Conservation (phyloP, 2,888 invertebrate species). For the Ichneumoninae sp. region DNA sequence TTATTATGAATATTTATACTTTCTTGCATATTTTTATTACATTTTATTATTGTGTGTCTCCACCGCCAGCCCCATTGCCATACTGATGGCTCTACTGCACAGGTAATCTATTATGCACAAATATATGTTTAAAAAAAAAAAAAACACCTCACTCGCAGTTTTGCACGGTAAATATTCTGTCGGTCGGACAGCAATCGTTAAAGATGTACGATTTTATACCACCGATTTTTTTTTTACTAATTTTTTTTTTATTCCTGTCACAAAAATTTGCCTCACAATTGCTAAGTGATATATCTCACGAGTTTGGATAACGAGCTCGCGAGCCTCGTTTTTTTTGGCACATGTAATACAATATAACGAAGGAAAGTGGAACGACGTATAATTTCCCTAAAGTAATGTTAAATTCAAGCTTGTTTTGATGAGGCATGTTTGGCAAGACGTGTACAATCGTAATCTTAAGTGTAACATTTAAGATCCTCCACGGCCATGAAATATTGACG, state of each 20-base stretch:
- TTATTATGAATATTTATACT: constrained; percentile 78
- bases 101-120: constrained; percentile 90
- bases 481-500: constrained; percentile 66
- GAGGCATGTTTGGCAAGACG: constrained; percentile 45
- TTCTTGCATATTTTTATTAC: constrained; percentile 84
- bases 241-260: constrained; percentile 21
- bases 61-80: constrained; percentile 96
- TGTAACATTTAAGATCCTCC: constrained; percentile 44
- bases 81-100: constrained; percentile 97
- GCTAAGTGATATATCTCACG: constrained; percentile 28
- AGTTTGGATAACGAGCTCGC: background rate
- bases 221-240: constrained; percentile 46
- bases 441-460: constrained; percentile 53
- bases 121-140: constrained; percentile 78
- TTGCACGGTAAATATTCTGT: constrained; percentile 77
- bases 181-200: constrained; percentile 66
- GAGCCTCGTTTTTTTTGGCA: constrained; percentile 29
- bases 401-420: constrained; percentile 32
- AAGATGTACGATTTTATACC: constrained; percentile 45
- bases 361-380: background rate
- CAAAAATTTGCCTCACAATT: constrained; percentile 46
- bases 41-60: constrained; percentile 89
- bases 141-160: constrained; percentile 73
- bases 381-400: constrained; percentile 8
- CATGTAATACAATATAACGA: background rate